Evolutionary conservation across 2,797 vertebrate species (phyloP).

Genomic region (Phylloscopus collybita): DNA sequence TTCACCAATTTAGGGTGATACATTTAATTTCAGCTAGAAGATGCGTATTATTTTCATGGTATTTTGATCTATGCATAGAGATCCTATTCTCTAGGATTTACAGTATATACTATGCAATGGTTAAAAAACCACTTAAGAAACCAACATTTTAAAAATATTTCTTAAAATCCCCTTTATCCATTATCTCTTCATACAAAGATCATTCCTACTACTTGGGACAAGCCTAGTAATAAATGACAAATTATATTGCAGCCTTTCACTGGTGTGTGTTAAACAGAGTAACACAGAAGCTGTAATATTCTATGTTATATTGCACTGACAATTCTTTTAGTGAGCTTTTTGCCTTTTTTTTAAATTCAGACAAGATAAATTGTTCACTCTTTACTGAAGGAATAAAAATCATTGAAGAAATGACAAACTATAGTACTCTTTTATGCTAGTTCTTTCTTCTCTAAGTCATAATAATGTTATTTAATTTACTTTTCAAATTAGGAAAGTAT

Average conservation of each 20-base stretch:
- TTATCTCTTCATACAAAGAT: constrained; percentile 8
- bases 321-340: not conserved
- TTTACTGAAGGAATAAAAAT: constrained; percentile 1
- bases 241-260: not conserved
- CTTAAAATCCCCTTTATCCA: not conserved
- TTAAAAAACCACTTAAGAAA: not conserved
- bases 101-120: not conserved
- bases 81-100: not conserved
- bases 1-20: not conserved
- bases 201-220: not conserved
- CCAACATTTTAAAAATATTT: not conserved
- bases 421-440: not conserved
- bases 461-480: not conserved
- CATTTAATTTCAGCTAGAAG: not conserved
- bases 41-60: not conserved
- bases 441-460: not conserved
- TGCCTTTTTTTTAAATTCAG: not conserved
- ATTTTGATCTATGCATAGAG: not conserved
- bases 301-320: not conserved
- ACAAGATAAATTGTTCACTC: not conserved
- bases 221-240: constrained; percentile 32
- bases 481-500: not conserved
- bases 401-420: not conserved
- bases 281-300: not conserved
- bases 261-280: not conserved